Conservation (phyloP, 2,797 vertebrate genomes). For the Prionace glauca region DNA sequence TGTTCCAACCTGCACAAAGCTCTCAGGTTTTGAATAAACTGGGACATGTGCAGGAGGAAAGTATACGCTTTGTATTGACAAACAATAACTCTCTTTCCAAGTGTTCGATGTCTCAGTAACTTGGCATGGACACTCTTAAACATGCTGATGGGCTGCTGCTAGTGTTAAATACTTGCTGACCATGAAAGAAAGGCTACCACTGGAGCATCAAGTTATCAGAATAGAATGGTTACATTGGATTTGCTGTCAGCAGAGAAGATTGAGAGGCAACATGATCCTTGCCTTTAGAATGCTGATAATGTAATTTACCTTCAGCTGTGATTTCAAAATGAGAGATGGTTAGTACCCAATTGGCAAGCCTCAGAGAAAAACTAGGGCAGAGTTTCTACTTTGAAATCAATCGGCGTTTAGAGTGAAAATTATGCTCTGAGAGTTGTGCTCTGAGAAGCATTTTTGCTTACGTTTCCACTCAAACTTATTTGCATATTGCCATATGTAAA, state of each 20-base stretch:
- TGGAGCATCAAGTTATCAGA: neutral
- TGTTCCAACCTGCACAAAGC: neutral
- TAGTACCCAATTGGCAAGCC: neutral
- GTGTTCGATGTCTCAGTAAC: neutral
- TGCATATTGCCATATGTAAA: neutral
- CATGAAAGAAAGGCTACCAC: neutral
- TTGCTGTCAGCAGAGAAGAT: neutral
- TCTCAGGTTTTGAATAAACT: neutral
- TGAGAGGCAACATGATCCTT: neutral
- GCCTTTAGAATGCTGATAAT: neutral
- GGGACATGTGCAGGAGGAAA: neutral
- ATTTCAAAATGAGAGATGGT: neutral
- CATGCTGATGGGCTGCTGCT: neutral
- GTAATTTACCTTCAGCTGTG: neutral
- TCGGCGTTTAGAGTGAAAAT: neutral
- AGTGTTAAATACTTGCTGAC: neutral
- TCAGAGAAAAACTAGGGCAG: neutral
- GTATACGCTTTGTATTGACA: neutral
- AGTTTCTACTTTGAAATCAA: neutral
- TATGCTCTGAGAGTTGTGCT: neutral
- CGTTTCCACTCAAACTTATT: neutral
- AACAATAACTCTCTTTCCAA: neutral
- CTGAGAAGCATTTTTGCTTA: neutral
- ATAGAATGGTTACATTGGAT: neutral
- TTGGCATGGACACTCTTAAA: neutral